phyloP scores from a whole-genome alignment of 1,140 invertebrate species.

The Ridgeia piscesae region DNA sequence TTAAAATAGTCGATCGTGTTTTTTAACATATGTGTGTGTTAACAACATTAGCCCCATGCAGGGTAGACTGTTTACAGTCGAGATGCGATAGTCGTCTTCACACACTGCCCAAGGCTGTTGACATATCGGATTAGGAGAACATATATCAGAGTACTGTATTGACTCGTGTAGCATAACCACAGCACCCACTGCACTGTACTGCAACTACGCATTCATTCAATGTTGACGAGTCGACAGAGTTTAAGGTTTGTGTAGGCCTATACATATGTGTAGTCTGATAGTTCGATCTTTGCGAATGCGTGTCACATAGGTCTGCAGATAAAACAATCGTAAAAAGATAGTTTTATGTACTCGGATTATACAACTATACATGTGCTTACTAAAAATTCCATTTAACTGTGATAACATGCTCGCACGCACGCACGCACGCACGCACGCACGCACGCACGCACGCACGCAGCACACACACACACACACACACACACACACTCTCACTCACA shows the following conservation, averaged over 20 bases:
- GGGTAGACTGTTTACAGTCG: too few species aligned
- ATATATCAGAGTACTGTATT: neutral
- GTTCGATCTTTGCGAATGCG: too few species aligned
- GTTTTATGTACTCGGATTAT: neutral
- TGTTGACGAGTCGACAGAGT: neutral
- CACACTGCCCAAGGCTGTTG: neutral
- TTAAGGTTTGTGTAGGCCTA: neutral
- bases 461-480: too few species aligned
- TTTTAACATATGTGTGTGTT: too few species aligned
- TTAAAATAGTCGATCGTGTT: too few species aligned
- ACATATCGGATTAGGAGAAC: neutral
- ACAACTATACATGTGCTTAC: neutral
- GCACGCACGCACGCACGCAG: too few species aligned
- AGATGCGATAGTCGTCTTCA: neutral
- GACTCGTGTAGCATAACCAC: neutral
- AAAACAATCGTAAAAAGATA: neutral
- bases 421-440: too few species aligned
- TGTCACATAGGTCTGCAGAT: neutral
- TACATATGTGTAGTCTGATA: neutral
- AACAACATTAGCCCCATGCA: too few species aligned
- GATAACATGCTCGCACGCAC: too few species aligned
- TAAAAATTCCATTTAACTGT: too few species aligned
- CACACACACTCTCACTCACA: too few species aligned
- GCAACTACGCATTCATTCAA: neutral
- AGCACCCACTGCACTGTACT: neutral